phyloP scores from a whole-genome alignment of 2,113 vertebrate genomes.

The Gila orcuttii region DNA sequence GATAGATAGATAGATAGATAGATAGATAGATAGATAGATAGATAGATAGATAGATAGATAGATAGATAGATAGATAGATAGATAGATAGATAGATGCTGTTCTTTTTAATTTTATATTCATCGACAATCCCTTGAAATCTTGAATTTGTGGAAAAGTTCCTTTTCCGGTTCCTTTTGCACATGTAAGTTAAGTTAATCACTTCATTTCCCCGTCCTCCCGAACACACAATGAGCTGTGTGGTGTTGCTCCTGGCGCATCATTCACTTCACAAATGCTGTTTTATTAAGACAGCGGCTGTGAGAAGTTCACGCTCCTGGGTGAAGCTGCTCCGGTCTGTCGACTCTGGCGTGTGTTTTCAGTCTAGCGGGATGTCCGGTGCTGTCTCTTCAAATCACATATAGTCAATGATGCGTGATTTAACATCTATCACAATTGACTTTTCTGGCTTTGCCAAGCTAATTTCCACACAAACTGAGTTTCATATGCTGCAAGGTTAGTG shows the following conservation, averaged over 20 bases:
- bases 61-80: no score
- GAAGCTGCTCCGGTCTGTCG: constrained; percentile 57
- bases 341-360: constrained; percentile 60
- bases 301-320: constrained; percentile 60
- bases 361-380: constrained; percentile 31
- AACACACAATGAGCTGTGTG: background rate
- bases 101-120: no score
- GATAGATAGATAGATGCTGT: no score
- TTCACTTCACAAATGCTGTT: constrained; percentile 13
- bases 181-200: background rate
- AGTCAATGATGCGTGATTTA: background rate
- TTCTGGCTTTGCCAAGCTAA: constrained; percentile 13
- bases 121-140: no score
- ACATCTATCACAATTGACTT: constrained; percentile 32
- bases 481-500: background rate
- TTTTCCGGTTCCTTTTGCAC: background rate
- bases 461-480: constrained; percentile 11
- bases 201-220: background rate
- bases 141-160: no score
- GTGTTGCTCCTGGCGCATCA: constrained; percentile 13
- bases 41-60: no score
- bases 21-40: no score
- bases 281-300: constrained; percentile 12
- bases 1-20: no score
- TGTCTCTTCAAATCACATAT: constrained; percentile 23